Conservation (phyloP, 2,888 invertebrate species). For the Candidula unifasciata region DNA sequence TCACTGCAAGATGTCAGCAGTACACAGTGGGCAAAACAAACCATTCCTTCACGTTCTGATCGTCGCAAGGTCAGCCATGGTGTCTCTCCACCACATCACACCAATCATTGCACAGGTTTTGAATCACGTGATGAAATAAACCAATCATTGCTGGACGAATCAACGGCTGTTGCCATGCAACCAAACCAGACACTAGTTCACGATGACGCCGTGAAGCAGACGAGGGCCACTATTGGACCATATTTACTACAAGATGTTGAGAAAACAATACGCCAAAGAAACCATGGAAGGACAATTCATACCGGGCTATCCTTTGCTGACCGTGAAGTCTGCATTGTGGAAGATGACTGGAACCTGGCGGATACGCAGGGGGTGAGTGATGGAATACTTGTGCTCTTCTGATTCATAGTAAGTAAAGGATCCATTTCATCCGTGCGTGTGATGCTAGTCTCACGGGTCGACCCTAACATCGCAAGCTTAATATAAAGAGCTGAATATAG, state of each 20-base stretch:
- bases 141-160: background rate
- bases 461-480: too few relatives aligned
- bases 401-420: too few relatives aligned
- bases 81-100: too few relatives aligned
- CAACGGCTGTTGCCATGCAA: background rate
- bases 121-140: background rate
- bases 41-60: too few relatives aligned
- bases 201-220: conserved; percentile 62
- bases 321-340: background rate
- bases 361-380: conserved; percentile 17
- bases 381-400: too few relatives aligned
- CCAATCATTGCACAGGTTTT: background rate
- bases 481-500: too few relatives aligned
- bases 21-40: too few relatives aligned
- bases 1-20: too few relatives aligned
- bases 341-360: conserved; percentile 1
- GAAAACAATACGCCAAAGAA: conserved; percentile 29
- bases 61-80: too few relatives aligned
- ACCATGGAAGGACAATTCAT: background rate
- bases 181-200: conserved; percentile 47
- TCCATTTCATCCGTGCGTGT: too few relatives aligned
- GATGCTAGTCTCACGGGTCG: too few relatives aligned
- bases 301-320: too few relatives aligned
- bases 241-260: conserved; percentile 57
- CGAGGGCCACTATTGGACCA: conserved; percentile 67